phyloP scores from a whole-genome alignment of 1,140 invertebrate species.

The Philotrypesis tridentata region DNA sequence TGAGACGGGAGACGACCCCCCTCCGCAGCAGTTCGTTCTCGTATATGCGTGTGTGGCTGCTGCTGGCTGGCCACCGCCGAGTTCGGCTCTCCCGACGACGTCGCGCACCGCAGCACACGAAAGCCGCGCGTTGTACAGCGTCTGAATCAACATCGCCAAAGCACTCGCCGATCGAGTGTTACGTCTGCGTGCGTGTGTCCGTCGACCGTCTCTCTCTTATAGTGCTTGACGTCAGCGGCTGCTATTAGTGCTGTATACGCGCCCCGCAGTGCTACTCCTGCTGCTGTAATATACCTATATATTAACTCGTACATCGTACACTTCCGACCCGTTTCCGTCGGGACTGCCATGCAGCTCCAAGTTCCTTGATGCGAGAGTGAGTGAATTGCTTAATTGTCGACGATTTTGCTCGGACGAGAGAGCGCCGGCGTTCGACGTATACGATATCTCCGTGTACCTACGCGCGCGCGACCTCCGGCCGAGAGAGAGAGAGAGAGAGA shows the following conservation, averaged over 20 bases:
- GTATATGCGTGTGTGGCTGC: neutral
- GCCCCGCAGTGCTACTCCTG: neutral
- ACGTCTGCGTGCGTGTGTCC: no score
- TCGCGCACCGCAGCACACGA: no score
- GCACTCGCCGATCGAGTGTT: neutral
- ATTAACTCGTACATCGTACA: neutral
- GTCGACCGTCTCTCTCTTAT: no score
- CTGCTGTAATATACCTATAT: neutral
- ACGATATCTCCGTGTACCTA: no score
- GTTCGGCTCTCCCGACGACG: neutral
- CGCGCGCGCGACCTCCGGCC: neutral
- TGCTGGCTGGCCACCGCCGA: neutral
- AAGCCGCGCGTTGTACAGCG: no score
- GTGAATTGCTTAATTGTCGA: neutral
- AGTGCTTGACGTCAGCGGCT: neutral
- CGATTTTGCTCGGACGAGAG: neutral
- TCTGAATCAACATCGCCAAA: neutral
- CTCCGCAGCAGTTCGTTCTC: no score
- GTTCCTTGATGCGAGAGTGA: neutral
- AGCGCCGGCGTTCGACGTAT: neutral
- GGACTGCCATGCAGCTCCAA: slow-evolving; percentile 2
- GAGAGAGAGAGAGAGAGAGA: neutral
- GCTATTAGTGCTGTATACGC: neutral
- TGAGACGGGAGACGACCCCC: neutral
- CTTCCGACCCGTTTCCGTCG: neutral